phyloP scores from a whole-genome alignment of 2,888 invertebrate genomes.

The Dasypolia templi region DNA sequence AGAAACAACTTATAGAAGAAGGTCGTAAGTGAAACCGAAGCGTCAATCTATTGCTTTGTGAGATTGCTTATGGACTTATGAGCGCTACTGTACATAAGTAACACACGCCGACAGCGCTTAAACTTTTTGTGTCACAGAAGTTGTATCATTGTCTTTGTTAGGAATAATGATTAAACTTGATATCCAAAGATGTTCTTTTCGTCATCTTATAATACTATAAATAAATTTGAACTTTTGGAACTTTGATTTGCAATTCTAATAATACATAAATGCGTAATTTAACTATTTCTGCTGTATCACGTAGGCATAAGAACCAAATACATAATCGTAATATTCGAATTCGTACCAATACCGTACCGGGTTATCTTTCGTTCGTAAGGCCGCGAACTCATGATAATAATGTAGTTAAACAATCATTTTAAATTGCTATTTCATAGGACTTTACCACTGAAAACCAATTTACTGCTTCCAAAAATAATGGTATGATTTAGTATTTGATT shows the following conservation, averaged over 20 bases:
- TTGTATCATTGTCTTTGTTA: not conserved
- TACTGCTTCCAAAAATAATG: too few species aligned
- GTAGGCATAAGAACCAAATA: not conserved
- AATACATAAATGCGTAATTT: conserved; percentile 1
- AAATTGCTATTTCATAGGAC: not conserved
- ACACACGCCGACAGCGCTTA: not conserved
- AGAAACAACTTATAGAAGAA: too few species aligned
- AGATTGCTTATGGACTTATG: too few species aligned
- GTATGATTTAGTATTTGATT: too few species aligned
- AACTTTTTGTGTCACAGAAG: not conserved
- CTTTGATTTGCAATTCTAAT: conserved; percentile 1
- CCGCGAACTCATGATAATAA: not conserved
- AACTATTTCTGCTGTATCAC: too few species aligned
- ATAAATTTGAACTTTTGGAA: conserved; percentile 22
- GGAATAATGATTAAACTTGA: not conserved
- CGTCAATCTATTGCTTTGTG: too few species aligned
- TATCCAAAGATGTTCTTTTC: not conserved
- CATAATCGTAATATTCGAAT: not conserved
- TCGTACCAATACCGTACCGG: not conserved
- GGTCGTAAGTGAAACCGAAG: too few species aligned
- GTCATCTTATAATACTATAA: conserved; percentile 8
- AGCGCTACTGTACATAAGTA: too few species aligned
- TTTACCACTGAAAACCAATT: not conserved
- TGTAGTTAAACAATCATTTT: not conserved
- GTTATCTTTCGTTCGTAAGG: conserved; percentile 39